A percentile compares a stretch with the other conserved stretches of the same genome.
Evolutionary conservation across 2,888 invertebrate species (phyloP).

Genomic region (Chrysina gloriosa): DNA sequence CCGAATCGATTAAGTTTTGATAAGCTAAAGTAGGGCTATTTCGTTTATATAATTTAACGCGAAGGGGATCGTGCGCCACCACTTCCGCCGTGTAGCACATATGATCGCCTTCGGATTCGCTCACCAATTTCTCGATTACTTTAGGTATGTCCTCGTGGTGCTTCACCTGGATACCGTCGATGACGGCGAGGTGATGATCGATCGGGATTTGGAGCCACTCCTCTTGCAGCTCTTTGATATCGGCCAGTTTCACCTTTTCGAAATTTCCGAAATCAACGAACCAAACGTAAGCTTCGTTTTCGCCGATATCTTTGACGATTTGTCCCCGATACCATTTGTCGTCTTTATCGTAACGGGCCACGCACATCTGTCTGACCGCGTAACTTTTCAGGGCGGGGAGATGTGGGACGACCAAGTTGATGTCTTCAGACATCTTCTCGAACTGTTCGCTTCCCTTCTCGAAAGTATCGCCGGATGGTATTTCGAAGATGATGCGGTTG

Average conservation of each 20-base stretch:
- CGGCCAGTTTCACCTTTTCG: slow-evolving; percentile 66
- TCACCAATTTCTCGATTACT: slow-evolving; percentile 50
- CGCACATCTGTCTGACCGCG: slow-evolving; percentile 70
- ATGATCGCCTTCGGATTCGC: slow-evolving; percentile 44
- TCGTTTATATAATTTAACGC: slow-evolving; percentile 54
- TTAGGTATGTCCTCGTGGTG: slow-evolving; percentile 43
- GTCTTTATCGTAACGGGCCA: slow-evolving; percentile 73
- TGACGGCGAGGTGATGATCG: slow-evolving; percentile 66
- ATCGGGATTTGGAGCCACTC: slow-evolving; percentile 69
- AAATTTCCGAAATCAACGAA: slow-evolving; percentile 83
- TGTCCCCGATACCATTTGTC: slow-evolving; percentile 78
- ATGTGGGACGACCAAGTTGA: slow-evolving; percentile 56
- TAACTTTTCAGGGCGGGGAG: slow-evolving; percentile 66
- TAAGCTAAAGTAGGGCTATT: slow-evolving; percentile 52
- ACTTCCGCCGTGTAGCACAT: slow-evolving; percentile 47
- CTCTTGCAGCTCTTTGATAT: slow-evolving; percentile 67
- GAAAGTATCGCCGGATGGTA: slow-evolving; percentile 29
- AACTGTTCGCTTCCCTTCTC: slow-evolving; percentile 65
- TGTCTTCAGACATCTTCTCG: slow-evolving; percentile 65
- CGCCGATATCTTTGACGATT: slow-evolving; percentile 68
- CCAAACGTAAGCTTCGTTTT: slow-evolving; percentile 69
- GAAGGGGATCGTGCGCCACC: slow-evolving; percentile 51
- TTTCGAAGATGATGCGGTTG: slow-evolving; percentile 54
- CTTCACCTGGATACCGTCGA: slow-evolving; percentile 58
- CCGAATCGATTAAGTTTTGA: slow-evolving; percentile 51